Conservation (phyloP, 2,797 vertebrate genomes). For the Lophius americanus region DNA sequence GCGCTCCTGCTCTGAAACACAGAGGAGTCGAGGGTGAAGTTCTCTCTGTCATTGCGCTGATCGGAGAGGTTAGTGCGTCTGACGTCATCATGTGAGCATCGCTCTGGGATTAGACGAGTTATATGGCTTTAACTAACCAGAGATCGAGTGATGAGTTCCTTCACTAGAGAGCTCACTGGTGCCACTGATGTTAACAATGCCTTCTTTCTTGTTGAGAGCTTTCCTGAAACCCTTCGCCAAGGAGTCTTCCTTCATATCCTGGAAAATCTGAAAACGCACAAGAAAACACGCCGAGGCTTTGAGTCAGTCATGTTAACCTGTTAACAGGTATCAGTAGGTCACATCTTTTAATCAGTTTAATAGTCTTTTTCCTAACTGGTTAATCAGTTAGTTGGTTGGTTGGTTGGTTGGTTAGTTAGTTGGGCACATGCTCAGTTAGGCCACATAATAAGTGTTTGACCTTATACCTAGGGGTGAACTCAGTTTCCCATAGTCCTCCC, state of each 20-base stretch:
- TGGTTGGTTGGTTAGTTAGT: neutral
- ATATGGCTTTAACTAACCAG: conserved; percentile 79
- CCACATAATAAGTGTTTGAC: too few species aligned
- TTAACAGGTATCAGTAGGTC: too few species aligned
- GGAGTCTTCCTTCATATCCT: conserved; percentile 89
- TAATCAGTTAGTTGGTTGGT: neutral
- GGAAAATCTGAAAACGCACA: conserved; percentile 86
- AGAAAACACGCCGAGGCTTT: neutral
- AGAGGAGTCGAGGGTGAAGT: neutral
- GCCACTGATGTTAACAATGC: conserved; percentile 92
- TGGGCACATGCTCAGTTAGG: neutral
- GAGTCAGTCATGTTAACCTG: neutral
- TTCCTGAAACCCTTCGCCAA: conserved; percentile 89
- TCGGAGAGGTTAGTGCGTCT: too few species aligned
- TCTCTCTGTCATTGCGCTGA: neutral
- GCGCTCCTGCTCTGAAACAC: conserved; percentile 91
- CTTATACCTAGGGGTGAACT: too few species aligned
- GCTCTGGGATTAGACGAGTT: neutral
- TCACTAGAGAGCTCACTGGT: conserved; percentile 93
- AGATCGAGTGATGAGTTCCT: conserved; percentile 96
- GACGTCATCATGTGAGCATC: too few species aligned
- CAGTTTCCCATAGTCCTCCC: too few species aligned
- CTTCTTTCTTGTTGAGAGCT: conserved; percentile 94
- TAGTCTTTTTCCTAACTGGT: too few species aligned
- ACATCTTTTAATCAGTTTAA: too few species aligned